Conservation (phyloP, 2,888 invertebrate genomes). For the Oligia latruncula region DNA sequence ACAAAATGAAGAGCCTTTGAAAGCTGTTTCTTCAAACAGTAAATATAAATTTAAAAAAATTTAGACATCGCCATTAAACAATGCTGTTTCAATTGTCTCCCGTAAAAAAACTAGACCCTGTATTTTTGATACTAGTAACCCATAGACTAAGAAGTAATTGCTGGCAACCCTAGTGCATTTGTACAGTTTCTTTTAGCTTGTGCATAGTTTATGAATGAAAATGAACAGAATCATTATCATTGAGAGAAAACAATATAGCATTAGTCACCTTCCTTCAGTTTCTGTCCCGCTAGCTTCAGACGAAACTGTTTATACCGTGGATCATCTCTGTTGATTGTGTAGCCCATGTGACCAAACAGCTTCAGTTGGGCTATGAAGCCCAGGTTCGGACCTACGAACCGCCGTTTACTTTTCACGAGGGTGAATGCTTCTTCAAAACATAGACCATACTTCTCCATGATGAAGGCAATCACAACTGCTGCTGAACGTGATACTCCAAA, state of each 20-base stretch:
- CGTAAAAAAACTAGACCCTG: too few species aligned
- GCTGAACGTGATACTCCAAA: conserved; percentile 98
- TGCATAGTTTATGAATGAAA: background rate
- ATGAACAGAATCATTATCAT: background rate
- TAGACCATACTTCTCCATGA: conserved; percentile 96
- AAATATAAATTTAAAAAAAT: background rate
- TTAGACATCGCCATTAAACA: background rate
- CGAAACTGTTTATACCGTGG: conserved; percentile 94
- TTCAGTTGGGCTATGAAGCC: conserved; percentile 95
- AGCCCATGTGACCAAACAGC: conserved; percentile 95
- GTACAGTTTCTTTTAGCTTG: background rate
- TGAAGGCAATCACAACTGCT: conserved; percentile 95
- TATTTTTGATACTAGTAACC: too few species aligned
- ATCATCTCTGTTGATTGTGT: conserved; percentile 92
- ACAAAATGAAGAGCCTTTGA: too few species aligned
- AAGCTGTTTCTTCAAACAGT: background rate
- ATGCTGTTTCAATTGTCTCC: too few species aligned
- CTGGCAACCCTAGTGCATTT: background rate
- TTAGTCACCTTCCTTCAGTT: conserved; percentile 92
- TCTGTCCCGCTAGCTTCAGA: conserved; percentile 94
- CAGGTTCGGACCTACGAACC: conserved; percentile 94
- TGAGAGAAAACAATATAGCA: conserved; percentile 1
- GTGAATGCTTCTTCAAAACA: conserved; percentile 93
- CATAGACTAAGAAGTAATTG: background rate
- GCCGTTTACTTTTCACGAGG: conserved; percentile 92